Evolutionary conservation across 2,888 invertebrate species (phyloP), one percentile per base, ranked within the genome.

Genomic region (Rhingia rostrata): DNA sequence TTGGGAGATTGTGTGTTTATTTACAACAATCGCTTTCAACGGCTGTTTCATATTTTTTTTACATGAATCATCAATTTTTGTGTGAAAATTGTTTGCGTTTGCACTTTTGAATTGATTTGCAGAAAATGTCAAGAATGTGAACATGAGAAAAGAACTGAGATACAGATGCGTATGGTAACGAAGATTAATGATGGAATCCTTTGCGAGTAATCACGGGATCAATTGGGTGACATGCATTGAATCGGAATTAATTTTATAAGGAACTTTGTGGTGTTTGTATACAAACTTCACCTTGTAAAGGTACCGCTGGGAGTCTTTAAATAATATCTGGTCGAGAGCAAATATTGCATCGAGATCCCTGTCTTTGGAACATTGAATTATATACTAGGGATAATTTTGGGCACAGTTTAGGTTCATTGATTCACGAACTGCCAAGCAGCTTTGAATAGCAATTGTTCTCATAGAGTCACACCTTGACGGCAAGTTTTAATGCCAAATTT

Each of bases 21-120:
- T 77, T 77, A 72, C 43, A 75, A 75, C 64, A 61, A 47, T 61
- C 14, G 64, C 49, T 56, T 56, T 77, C 60, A 49, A 63, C 43
- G 51, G 49, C n/a, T 73, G 64, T 35, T 51, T 67, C 43, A 72
- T 51, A 63, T 63, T 51, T 58, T 51, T 58, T 64, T 64, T 12
- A 54, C 41, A 41, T 66, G 70, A 70, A 58, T 54, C 69, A 33
- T 7, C 22, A 60, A n/a, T 33, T 54, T 53, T 54, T 43, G 22
- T 54, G 54, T 22, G 33, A 39, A 66, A 7, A 54, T 64, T 37
- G 12, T 53, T 67, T 10, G 54, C 12, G 12, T 30, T 53, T 22
- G 39, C 3, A 4, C 6, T 33, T 39, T 51, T 41, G n/a, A 51
- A 41, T 39, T 37, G 69, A 60, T 78, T 79, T 60, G 45, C 58